These are phyloP conservation scores for Sprattus sprattus DNA, from an alignment of 2,113 vertebrate species.

Conservation along the genomic window DNA sequence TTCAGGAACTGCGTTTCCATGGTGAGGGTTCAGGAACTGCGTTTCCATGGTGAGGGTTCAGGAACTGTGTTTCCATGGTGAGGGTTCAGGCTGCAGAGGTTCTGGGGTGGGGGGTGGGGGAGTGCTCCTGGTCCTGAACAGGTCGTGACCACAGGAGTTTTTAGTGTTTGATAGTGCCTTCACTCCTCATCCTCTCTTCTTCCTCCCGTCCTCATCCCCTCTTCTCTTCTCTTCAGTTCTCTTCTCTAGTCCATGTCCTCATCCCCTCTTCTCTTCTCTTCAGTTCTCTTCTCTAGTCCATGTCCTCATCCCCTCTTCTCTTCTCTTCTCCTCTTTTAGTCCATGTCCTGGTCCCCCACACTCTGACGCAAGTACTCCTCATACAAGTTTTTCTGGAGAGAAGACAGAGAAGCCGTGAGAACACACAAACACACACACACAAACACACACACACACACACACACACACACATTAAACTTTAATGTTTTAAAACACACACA, in stretches of 20 bases:
- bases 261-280: too few relatives aligned
- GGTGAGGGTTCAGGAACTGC: too few relatives aligned
- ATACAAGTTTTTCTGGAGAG: conserved; percentile 73
- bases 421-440: conserved; percentile 4
- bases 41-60: too few relatives aligned
- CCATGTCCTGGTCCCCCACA: conserved; percentile 78
- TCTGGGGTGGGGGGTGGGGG: too few relatives aligned
- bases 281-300: too few relatives aligned
- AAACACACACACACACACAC: neutral
- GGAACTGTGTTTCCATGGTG: too few relatives aligned
- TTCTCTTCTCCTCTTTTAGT: too few relatives aligned
- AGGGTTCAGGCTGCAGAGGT: too few relatives aligned
- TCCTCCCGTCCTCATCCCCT: neutral
- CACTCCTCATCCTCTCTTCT: neutral
- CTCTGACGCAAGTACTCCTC: conserved; percentile 81
- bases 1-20: too few relatives aligned
- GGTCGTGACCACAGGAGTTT: too few relatives aligned
- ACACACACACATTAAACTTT: neutral
- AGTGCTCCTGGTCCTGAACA: too few relatives aligned
- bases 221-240: conserved; percentile 45
- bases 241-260: conserved; percentile 69
- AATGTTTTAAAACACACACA: neutral
- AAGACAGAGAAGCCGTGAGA: neutral
- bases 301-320: neutral
- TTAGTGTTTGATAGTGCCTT: too few relatives aligned